Evolutionary conservation across 2,113 vertebrate genomes (phyloP).

Genomic region (Paracanthobrama guichenoti): DNA sequence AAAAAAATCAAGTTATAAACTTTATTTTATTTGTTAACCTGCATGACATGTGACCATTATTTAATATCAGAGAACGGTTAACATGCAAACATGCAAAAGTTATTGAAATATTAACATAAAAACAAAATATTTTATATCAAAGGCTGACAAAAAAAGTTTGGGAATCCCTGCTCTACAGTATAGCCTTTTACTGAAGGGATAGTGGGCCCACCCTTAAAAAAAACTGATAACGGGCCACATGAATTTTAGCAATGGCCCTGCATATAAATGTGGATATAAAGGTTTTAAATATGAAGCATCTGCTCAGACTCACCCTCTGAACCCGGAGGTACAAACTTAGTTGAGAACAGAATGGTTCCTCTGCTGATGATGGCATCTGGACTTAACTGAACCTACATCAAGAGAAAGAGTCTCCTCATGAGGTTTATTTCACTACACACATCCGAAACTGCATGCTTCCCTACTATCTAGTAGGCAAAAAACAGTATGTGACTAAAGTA

Average conservation of each 20-base stretch:
- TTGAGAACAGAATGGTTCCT: slow-evolving; percentile 82
- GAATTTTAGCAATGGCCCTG: background rate
- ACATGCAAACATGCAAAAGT: background rate
- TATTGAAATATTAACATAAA: background rate
- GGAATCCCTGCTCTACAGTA: background rate
- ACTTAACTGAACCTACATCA: slow-evolving; percentile 74
- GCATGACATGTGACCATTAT: background rate
- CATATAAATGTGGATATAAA: slow-evolving; percentile 28
- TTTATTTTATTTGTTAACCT: background rate
- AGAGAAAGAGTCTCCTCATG: background rate
- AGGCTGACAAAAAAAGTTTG: background rate
- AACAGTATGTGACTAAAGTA: too few relatives aligned
- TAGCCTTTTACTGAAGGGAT: background rate
- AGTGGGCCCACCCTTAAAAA: background rate
- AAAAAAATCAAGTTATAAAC: background rate
- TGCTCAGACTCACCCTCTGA: slow-evolving; percentile 62
- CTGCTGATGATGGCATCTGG: slow-evolving; percentile 76
- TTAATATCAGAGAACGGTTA: background rate
- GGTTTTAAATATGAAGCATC: background rate
- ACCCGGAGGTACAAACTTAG: slow-evolving; percentile 85
- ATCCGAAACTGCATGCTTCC: too few relatives aligned
- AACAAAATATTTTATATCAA: background rate
- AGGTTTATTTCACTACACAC: background rate
- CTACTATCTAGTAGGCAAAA: too few relatives aligned
- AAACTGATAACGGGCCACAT: background rate